phyloP scores from a whole-genome alignment of 2,888 invertebrate genomes.

The Tenodera sinensis region DNA sequence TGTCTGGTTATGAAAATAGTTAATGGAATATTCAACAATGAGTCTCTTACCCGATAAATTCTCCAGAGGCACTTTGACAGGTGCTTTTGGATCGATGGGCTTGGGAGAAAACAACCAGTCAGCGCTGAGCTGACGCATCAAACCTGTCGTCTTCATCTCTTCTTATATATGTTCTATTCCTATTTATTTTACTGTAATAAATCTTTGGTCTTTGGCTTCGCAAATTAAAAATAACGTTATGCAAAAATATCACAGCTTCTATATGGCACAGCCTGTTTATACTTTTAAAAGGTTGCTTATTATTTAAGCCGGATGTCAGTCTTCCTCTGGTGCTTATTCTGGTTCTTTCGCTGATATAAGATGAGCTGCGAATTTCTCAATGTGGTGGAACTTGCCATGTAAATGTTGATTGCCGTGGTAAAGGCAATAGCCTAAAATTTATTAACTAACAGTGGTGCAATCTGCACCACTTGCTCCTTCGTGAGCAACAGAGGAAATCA shows the following conservation, averaged over 20 bases:
- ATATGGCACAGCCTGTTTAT: background rate
- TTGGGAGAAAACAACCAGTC: background rate
- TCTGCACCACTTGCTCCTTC: too few relatives aligned
- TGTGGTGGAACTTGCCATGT: background rate
- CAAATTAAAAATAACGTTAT: background rate
- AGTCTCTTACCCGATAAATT: background rate
- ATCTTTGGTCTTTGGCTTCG: background rate
- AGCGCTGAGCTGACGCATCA: background rate
- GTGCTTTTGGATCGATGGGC: background rate
- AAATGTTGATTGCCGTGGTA: background rate
- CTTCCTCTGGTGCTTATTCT: background rate
- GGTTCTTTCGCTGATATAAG: background rate
- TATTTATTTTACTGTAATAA: background rate
- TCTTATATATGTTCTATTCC: background rate
- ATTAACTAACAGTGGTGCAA: too few relatives aligned
- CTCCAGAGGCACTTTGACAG: background rate
- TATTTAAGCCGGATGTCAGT: background rate
- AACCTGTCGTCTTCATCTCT: background rate
- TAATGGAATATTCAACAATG: too few relatives aligned
- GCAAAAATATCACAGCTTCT: background rate
- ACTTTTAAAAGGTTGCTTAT: background rate
- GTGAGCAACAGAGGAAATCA: too few relatives aligned
- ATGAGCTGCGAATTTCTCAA: slow-evolving; percentile 1
- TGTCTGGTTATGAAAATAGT: too few relatives aligned
- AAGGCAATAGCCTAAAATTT: background rate